A percentile compares a stretch with the other conserved stretches of the same genome.
These are phyloP conservation scores for Sarcophaga bullata DNA, from an alignment of 1,140 invertebrate genomes.

Conservation along the genomic window DNA sequence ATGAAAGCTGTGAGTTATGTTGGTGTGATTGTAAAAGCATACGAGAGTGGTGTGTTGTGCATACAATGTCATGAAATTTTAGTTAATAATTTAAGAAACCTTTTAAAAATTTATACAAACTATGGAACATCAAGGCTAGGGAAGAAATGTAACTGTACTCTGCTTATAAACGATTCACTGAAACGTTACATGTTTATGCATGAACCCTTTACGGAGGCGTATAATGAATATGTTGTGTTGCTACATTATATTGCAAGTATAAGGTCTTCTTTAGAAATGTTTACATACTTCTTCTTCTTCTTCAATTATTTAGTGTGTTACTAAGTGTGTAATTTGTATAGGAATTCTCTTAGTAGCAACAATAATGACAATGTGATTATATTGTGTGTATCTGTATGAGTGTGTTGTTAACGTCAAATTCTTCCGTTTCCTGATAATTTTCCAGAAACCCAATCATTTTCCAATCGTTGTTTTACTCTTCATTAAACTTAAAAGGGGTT, in stretches of 20 bases:
- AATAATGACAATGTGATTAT: no score
- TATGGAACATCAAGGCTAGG: not conserved
- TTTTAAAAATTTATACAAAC: slow-evolving; percentile 6
- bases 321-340: no score
- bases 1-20: not conserved
- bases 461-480: slow-evolving; percentile 28
- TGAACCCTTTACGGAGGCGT: no score
- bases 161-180: no score
- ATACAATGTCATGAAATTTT: not conserved
- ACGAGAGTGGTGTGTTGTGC: no score
- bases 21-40: not conserved
- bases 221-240: no score
- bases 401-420: not conserved
- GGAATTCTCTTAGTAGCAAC: no score
- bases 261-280: not conserved
- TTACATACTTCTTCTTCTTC: not conserved
- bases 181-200: no score
- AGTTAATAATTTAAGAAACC: slow-evolving; percentile 15
- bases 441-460: slow-evolving; percentile 15
- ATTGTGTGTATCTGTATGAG: no score
- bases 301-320: not conserved
- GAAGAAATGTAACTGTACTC: not conserved
- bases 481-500: slow-evolving; percentile 38
- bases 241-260: not conserved
- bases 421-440: slow-evolving; percentile 20